Base-by-base conservation (phyloP, 92 coral and sea anemone species). In the Bergia sp. region DNA sequence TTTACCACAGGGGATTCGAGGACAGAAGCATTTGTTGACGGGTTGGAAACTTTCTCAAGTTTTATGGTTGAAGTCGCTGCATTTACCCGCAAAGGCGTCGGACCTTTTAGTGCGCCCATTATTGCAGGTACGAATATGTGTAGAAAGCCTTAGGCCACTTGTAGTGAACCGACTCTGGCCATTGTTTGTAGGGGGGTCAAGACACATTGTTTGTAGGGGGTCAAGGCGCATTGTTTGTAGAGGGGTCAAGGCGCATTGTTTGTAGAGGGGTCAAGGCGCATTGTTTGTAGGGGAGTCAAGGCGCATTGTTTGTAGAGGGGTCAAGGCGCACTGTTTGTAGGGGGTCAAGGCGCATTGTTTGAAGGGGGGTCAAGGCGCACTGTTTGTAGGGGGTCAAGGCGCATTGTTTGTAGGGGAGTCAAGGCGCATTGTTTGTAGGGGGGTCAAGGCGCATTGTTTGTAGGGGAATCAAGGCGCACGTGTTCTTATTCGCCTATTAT, bases 51-150 rank as follows among this genome's bases (percentile, higher is more conserved):
- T n/a, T 92, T 71, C 75, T 89, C 90, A 0, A 80, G 76, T 36
- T 92, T 89, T 36, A 84, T 79, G 8, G 73, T 92, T 76, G 85
- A 83, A 65, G 73, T 92, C 9, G 89, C 94, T 45, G 92, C 92
- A 1, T 92, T 92, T 57, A 92, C 92, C 21, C 29, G 81, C 42
- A 86, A 58, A 66, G 94, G 94, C 18, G 80, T 49, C 67, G 94
- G 94, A 20, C 90, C 94, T 58, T 92, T 65, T 29, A 69, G 86
- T 55, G 65, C 76, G 29, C 92, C 92, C 42, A 57, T 92, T 41
- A 73, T 44, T 82, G 90, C 67, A 73, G 92, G 94, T 92, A 89
- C 37, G 89, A 67, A 38, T 5, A 18, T 13, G 45, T 43, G 36
- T 53, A 10, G 58, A 15, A 50, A 73, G 37, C 76, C 74, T 82